Evolutionary conservation across 64 coral and sea anemone species (phyloP), one percentile per base, ranked within the genome.

Genomic region (Stichodactyla helianthus): DNA sequence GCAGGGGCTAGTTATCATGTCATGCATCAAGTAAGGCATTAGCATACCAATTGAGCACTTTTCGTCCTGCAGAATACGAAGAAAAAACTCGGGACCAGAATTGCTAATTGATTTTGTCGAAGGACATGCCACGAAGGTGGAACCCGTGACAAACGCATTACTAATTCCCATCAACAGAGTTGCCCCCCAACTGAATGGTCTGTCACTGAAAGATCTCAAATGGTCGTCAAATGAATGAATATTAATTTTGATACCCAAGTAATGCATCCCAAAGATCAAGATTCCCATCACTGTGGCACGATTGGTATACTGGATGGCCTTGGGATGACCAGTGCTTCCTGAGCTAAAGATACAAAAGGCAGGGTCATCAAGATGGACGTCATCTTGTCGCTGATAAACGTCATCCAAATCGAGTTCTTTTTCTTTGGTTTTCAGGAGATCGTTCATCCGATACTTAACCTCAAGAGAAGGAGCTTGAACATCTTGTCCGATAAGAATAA

Each of bases 361-460:
- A 53, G 83, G 55, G 57, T 84, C 83, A 53, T 84, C 83, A 28
- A 60, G 53, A 27, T 84, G 83, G 56, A 84, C 20, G 11, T 84
- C 20, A 20, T 65, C 62, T 65, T 65, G 14, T 22, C 62, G 62
- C 62, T 65, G 12, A 10, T 65, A 65, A 65, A 65, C 62, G 14
- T 65, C 62, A 10, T 65, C 15, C 19, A 65, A 58, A 58, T 58
- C 55, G 55, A 58, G 55, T 58, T 58, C 55, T 58, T 58, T 9
- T 20, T 6, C 13, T 18, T 65, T 65, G 14, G 62, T 65, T 20
- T 19, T 16, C 5, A 65, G 62, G 6, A 65, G 62, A 20, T 65
- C 14, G 19, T 20, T 65, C 19, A 87, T 1, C 17, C 53, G 19
- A 65, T 19, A 65, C 62, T 65, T 65, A 16, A 65, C 62, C 6